Conservation (phyloP, 2,888 invertebrate genomes). For the Morpho achilles region DNA sequence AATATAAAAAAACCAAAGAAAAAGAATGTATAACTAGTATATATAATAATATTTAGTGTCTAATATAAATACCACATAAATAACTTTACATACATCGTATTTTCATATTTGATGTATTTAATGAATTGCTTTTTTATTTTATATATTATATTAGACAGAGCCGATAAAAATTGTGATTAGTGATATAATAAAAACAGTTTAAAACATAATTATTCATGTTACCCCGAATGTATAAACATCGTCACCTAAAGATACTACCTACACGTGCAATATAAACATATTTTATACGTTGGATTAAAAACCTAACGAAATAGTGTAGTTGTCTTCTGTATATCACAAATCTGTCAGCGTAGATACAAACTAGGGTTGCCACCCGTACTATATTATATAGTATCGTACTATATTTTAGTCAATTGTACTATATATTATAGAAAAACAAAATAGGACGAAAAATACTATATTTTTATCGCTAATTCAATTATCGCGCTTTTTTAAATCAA, state of each 20-base stretch:
- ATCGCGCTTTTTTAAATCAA: no score
- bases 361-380: no score
- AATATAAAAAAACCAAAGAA: no score
- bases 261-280: constrained; percentile 15
- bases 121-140: constrained; percentile 2
- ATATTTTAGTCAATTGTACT: no score
- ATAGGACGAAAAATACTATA: no score
- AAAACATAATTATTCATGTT: constrained; percentile 17
- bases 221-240: constrained; percentile 14
- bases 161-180: constrained; percentile 9
- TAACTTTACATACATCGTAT: neutral
- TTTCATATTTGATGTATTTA: neutral
- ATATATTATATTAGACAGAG: constrained; percentile 2
- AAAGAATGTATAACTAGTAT: no score
- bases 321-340: constrained; percentile 69
- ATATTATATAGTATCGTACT: no score
- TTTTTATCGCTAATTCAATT: no score
- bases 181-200: constrained; percentile 13
- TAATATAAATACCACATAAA: neutral
- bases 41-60: no score
- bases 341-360: constrained; percentile 52
- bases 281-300: constrained; percentile 25
- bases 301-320: constrained; percentile 39
- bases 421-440: no score
- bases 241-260: constrained; percentile 20